A percentile compares a stretch with the other conserved stretches of the same genome.
Evolutionary conservation across 1,140 invertebrate species (phyloP).

Genomic region (Lordiphosa stackelbergi): DNA sequence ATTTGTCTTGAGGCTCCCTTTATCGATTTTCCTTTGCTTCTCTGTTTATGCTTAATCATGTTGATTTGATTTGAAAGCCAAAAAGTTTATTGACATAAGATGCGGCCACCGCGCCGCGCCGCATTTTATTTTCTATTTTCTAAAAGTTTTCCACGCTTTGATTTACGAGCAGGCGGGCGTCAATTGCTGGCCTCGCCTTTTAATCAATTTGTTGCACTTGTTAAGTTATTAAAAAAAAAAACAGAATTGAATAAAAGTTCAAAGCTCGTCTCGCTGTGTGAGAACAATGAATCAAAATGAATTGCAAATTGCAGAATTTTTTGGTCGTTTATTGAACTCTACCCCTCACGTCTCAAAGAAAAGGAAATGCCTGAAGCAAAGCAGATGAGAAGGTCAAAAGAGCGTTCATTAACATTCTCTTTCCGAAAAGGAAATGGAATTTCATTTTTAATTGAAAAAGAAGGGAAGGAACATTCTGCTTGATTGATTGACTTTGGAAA

Average conservation of each 20-base stretch:
- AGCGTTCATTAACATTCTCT: conserved; percentile 5
- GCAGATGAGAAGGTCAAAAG: conserved; percentile 6
- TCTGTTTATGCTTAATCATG: conserved; percentile 9
- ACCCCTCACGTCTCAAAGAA: neutral
- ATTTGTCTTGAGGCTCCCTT: conserved; percentile 53
- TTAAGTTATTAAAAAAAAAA: conserved; percentile 48
- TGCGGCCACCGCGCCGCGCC: conserved; percentile 23
- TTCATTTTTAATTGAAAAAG: conserved; percentile 7
- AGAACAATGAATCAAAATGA: conserved; percentile 33
- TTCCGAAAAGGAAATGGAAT: conserved; percentile 1
- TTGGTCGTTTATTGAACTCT: conserved; percentile 38
- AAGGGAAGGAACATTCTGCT: neutral
- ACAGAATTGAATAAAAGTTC: conserved; percentile 52
- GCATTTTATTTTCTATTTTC: conserved; percentile 19
- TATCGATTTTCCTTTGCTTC: conserved; percentile 39
- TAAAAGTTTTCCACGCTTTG: conserved; percentile 59
- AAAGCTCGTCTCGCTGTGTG: conserved; percentile 34
- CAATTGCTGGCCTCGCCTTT: conserved; percentile 19
- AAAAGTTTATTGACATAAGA: conserved; percentile 69
- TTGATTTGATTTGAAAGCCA: conserved; percentile 62
- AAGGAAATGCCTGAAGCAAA: neutral
- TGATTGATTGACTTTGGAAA: neutral
- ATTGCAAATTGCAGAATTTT: conserved; percentile 51
- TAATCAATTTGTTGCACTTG: conserved; percentile 36
- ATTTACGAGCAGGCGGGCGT: conserved; percentile 30